These are phyloP conservation scores for Betta splendens DNA, from an alignment of 2,797 vertebrate genomes.

Conservation along the genomic window DNA sequence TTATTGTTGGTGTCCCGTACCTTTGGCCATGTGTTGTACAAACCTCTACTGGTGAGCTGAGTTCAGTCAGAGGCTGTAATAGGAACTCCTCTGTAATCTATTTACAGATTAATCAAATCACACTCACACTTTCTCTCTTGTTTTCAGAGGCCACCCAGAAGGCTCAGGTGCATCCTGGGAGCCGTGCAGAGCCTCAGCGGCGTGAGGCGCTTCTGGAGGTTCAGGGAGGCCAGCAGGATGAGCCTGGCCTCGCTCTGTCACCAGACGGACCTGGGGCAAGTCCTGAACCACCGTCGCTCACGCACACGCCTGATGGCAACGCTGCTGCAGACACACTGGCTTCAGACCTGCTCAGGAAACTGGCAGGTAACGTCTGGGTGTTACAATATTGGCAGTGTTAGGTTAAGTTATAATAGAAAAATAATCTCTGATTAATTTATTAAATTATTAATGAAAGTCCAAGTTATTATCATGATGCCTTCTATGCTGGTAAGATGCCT, in stretches of 20 bases:
- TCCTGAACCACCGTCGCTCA: slow-evolving; percentile 64
- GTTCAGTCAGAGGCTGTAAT: slow-evolving; percentile 23
- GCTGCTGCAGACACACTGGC: slow-evolving; percentile 68
- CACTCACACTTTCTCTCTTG: slow-evolving; percentile 5
- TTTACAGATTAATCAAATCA: slow-evolving; percentile 25
- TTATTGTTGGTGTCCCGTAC: slow-evolving; percentile 14
- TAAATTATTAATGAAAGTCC: too few relatives aligned
- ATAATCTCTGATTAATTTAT: too few relatives aligned
- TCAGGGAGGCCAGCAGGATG: slow-evolving; percentile 65
- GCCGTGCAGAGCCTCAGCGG: slow-evolving; percentile 37
- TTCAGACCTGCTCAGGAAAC: slow-evolving; percentile 72
- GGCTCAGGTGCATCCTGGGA: slow-evolving; percentile 67
- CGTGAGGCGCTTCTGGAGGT: slow-evolving; percentile 26
- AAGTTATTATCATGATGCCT: too few relatives aligned
- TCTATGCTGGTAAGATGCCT: too few relatives aligned
- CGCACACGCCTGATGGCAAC: slow-evolving; percentile 61
- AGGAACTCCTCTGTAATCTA: slow-evolving; percentile 34
- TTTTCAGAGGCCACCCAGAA: slow-evolving; percentile 75
- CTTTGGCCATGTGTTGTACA: background rate
- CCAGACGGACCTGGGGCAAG: slow-evolving; percentile 76
- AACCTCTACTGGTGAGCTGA: background rate
- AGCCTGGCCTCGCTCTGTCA: slow-evolving; percentile 73
- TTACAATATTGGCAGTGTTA: too few relatives aligned
- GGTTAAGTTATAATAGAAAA: too few relatives aligned
- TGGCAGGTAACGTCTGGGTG: slow-evolving; percentile 64